These are phyloP conservation scores for Carcina quercana DNA, from an alignment of 2,888 invertebrate species.

Conservation along the genomic window DNA sequence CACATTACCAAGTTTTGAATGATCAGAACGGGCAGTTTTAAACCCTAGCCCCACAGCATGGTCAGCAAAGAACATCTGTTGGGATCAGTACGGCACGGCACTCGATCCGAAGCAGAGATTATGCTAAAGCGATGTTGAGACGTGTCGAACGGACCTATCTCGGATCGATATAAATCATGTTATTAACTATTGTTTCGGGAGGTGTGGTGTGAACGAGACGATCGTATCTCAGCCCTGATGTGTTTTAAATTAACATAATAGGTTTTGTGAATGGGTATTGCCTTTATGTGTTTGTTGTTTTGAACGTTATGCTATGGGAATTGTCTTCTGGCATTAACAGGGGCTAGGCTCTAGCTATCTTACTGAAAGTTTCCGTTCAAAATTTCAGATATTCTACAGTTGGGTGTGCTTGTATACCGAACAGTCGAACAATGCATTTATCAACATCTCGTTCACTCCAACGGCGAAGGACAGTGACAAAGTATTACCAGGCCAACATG, in stretches of 20 bases:
- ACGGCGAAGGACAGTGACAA: no score
- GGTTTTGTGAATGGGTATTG: conserved; percentile 72
- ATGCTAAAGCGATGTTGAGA: conserved; percentile 71
- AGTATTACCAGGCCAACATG: no score
- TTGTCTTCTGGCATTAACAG: conserved; percentile 19
- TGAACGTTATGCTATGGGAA: conserved; percentile 35
- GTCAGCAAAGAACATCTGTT: conserved; percentile 67
- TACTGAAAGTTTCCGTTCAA: no score
- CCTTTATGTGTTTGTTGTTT: conserved; percentile 62
- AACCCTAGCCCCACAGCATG: no score
- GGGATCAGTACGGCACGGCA: conserved; percentile 57
- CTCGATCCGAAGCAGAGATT: conserved; percentile 64
- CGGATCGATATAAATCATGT: conserved; percentile 72
- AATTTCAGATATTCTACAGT: no score
- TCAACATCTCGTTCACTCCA: no score
- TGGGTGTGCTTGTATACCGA: no score
- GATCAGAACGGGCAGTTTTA: no score
- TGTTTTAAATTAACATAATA: conserved; percentile 76
- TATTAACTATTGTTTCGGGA: conserved; percentile 75
- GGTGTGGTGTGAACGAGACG: conserved; percentile 72
- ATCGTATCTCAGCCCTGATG: conserved; percentile 64
- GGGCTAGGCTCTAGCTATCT: no score
- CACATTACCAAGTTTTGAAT: no score
- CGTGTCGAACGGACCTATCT: conserved; percentile 65
- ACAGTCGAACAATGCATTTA: no score